Percentiles rank a stretch among this genome's conserved stretches.
Conservation (phyloP, 2,888 invertebrate genomes). For the Erebia epiphron region DNA sequence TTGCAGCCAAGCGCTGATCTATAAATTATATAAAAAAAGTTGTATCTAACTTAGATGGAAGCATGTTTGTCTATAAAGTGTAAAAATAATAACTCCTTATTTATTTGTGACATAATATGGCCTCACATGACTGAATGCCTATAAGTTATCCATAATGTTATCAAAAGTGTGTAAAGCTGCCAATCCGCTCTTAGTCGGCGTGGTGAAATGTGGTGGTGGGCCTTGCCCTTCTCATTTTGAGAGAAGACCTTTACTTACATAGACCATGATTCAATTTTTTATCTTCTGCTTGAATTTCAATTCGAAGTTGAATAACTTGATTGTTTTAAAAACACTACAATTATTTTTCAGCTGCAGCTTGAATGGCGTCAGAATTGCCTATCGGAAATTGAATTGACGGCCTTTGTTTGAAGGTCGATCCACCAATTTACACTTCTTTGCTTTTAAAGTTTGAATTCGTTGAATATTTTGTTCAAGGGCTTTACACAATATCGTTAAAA, state of each 20-base stretch:
- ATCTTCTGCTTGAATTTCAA: neutral
- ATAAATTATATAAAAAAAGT: neutral
- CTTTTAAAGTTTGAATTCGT: conserved; percentile 26
- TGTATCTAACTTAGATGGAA: too few relatives aligned
- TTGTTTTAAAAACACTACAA: conserved; percentile 28
- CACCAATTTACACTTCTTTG: conserved; percentile 37
- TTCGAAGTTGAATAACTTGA: conserved; percentile 14
- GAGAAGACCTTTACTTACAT: too few relatives aligned
- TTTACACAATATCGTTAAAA: conserved; percentile 5
- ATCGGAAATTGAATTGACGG: conserved; percentile 39
- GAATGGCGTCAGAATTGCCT: conserved; percentile 36
- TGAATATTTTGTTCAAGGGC: conserved; percentile 20
- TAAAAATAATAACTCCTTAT: too few relatives aligned
- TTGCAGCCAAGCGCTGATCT: neutral
- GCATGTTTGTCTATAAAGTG: too few relatives aligned
- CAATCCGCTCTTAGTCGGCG: too few relatives aligned
- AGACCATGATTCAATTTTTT: too few relatives aligned
- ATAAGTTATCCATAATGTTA: too few relatives aligned
- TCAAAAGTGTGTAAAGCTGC: too few relatives aligned
- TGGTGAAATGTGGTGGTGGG: too few relatives aligned
- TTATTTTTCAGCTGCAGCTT: conserved; percentile 32
- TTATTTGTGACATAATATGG: too few relatives aligned
- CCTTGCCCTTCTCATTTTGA: too few relatives aligned
- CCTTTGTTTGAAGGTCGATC: conserved; percentile 38
- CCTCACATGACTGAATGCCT: too few relatives aligned